Percentiles rank a stretch among this genome's conserved stretches.
Conservation (phyloP, 2,888 invertebrate genomes). For the Tenthredo scrophulariae region DNA sequence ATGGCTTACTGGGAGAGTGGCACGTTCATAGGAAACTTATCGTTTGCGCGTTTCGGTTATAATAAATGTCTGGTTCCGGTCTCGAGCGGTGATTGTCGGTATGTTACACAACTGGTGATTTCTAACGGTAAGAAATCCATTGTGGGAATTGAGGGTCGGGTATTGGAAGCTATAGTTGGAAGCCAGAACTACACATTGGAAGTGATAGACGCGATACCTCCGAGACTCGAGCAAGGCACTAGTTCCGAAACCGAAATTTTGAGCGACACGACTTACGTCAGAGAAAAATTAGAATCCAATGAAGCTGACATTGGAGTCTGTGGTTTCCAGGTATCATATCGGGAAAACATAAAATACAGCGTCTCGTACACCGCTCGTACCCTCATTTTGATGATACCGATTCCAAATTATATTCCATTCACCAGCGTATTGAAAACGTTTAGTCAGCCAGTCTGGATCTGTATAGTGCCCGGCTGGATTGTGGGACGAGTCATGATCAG, state of each 20-base stretch:
- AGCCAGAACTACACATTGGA: constrained; percentile 5
- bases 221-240: neutral
- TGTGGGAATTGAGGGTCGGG: constrained; percentile 1
- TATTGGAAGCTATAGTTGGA: neutral
- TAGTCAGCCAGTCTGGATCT: neutral
- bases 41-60: neutral
- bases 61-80: constrained; percentile 8
- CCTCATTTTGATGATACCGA: neutral
- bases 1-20: neutral
- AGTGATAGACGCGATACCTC: neutral
- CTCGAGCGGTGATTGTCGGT: neutral
- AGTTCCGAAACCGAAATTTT: neutral
- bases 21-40: neutral
- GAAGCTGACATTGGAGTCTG: constrained; percentile 14
- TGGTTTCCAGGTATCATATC: neutral
- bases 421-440: neutral
- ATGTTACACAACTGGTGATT: neutral
- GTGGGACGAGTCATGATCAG: constrained; percentile 9
- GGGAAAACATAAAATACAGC: neutral
- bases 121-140: neutral
- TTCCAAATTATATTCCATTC: constrained; percentile 9
- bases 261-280: neutral
- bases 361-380: neutral
- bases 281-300: neutral
- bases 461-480: neutral